Evolutionary conservation across 2,797 vertebrate genomes (phyloP).

Genomic region (Paratrypauchen microcephalus): DNA sequence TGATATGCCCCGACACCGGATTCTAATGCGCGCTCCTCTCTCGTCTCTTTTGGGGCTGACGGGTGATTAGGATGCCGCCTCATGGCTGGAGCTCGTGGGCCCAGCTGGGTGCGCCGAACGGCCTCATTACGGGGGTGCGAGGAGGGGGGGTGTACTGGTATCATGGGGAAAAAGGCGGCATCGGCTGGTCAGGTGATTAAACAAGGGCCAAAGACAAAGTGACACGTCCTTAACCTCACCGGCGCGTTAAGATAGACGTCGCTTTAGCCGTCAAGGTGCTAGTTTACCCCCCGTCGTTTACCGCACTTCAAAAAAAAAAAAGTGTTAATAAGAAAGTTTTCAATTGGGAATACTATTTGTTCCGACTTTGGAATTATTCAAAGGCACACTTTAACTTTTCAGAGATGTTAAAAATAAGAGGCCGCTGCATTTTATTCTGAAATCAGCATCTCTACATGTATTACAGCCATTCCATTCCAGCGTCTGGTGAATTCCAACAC

Average conservation of each 20-base stretch:
- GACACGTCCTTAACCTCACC: constrained; percentile 76
- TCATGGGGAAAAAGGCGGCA: constrained; percentile 68
- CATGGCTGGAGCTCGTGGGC: constrained; percentile 76
- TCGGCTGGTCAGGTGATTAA: constrained; percentile 81
- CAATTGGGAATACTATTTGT: too few relatives aligned
- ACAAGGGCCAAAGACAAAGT: constrained; percentile 67
- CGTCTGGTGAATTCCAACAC: too few relatives aligned
- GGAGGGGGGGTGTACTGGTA: constrained; percentile 73
- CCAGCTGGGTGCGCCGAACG: constrained; percentile 80
- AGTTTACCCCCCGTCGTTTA: neutral
- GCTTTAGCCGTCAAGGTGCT: constrained; percentile 34
- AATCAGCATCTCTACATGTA: too few relatives aligned
- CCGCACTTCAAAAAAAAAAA: neutral
- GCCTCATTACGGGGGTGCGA: constrained; percentile 80
- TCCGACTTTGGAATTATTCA: too few relatives aligned
- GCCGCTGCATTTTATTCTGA: too few relatives aligned
- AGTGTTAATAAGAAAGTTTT: too few relatives aligned
- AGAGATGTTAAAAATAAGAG: too few relatives aligned
- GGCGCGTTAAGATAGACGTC: constrained; percentile 68
- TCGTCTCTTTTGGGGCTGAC: constrained; percentile 65
- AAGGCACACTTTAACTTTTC: too few relatives aligned
- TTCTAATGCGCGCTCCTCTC: constrained; percentile 56
- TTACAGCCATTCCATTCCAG: too few relatives aligned
- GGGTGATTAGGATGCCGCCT: constrained; percentile 82
- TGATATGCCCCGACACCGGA: constrained; percentile 79